Conservation (phyloP, 1,140 invertebrate species). For the Conus betulinus region DNA sequence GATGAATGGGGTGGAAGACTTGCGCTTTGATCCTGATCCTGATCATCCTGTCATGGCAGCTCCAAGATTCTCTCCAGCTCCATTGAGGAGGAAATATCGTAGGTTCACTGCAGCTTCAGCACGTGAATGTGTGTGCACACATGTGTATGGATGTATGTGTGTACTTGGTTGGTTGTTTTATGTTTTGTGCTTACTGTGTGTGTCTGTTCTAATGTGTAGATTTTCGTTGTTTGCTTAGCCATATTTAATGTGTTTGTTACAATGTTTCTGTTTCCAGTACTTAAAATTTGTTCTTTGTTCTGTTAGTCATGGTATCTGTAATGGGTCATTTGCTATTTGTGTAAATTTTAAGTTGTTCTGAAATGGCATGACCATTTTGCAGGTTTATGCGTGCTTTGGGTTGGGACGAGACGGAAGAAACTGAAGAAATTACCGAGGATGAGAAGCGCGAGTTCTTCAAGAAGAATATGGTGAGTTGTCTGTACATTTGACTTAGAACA, state of each 20-base stretch:
- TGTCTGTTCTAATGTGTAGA: no score
- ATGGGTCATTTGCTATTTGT: no score
- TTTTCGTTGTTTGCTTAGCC: no score
- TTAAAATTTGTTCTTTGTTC: no score
- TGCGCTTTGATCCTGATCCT: conserved; percentile 17
- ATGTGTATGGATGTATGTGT: no score
- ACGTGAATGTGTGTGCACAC: no score
- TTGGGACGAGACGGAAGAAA: conserved; percentile 73
- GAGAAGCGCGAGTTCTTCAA: conserved; percentile 73
- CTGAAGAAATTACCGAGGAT: conserved; percentile 75
- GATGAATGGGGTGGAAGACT: conserved; percentile 20
- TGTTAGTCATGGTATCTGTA: no score
- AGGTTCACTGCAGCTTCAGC: not conserved
- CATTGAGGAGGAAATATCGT: conserved; percentile 74
- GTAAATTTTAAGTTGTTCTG: no score
- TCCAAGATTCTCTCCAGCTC: conserved; percentile 69
- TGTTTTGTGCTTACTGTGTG: no score
- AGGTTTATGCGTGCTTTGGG: conserved; percentile 75
- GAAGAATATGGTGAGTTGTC: conserved; percentile 65
- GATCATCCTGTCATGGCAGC: conserved; percentile 51
- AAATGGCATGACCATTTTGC: not conserved
- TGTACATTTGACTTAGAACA: not conserved
- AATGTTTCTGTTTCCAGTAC: no score
- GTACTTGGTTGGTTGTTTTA: no score
- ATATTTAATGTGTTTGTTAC: no score